phyloP scores from a whole-genome alignment of 2,113 vertebrate genomes.

The Myxocyprinus asiaticus region DNA sequence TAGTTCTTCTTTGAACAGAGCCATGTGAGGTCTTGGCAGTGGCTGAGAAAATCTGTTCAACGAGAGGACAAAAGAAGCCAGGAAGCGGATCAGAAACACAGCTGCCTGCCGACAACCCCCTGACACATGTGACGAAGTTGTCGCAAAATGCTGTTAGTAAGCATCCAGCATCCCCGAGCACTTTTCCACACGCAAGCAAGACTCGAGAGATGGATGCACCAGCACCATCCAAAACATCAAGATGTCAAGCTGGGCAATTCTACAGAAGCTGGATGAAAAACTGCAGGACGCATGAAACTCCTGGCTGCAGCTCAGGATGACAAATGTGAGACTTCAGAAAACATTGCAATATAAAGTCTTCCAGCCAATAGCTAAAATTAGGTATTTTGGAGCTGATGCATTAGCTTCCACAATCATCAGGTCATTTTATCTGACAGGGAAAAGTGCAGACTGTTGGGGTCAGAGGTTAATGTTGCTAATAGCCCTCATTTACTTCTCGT shows the following conservation, averaged over 20 bases:
- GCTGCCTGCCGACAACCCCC: slow-evolving; percentile 23
- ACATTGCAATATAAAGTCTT: background rate
- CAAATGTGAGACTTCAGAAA: slow-evolving; percentile 6
- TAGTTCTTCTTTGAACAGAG: too few relatives aligned
- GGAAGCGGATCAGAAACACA: background rate
- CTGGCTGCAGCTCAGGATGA: background rate
- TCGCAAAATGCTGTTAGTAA: slow-evolving; percentile 22
- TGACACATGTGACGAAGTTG: slow-evolving; percentile 28
- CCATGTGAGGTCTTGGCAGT: too few relatives aligned
- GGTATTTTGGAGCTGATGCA: background rate
- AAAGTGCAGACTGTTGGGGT: background rate
- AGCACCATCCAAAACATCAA: background rate
- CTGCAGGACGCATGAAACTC: background rate
- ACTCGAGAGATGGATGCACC: background rate
- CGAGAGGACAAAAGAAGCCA: background rate
- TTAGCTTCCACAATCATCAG: too few relatives aligned
- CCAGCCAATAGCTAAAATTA: background rate
- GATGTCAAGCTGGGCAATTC: slow-evolving; percentile 7
- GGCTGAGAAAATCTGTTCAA: background rate
- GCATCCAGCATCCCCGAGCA: slow-evolving; percentile 12
- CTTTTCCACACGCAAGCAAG: background rate
- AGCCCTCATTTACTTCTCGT: slow-evolving; percentile 31
- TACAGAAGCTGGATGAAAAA: slow-evolving; percentile 14
- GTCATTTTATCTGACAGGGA: background rate
- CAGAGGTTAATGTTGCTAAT: slow-evolving; percentile 36